Base-by-base conservation (phyloP, 2,113 vertebrate genomes). In the Megaceryle torquata region DNA sequence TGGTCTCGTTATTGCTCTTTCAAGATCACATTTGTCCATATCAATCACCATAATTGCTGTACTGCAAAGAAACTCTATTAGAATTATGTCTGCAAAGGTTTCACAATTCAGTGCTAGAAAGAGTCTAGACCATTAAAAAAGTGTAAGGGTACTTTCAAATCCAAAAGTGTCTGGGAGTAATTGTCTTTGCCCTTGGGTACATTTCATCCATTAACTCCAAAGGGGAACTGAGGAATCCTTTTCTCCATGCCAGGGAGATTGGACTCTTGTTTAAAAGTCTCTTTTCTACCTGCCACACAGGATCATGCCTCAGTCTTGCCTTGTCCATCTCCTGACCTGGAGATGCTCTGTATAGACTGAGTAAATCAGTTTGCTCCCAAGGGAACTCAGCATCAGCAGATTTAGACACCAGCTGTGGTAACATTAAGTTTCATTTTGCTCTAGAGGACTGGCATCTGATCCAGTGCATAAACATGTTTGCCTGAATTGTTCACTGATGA, bases 11-110 rank as follows among this genome's bases (percentile, higher is more conserved):
- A 93, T 83, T 86, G 72, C 77, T 84, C 80, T 94, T 95, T 88
- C 82, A 94, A 82, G 78, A 74, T 86, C 81, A 65, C 85, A 39
- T 95, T 77, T 93, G 75, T 78, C 88, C 82, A 6, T 95, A 90
- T 89, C 28, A 87, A 94, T 94, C 68, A 89, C 19, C 43, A 3
- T 91, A 91, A 96, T 59, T 83, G 91, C 76, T 61, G 84, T 56
- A 33, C 72, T 54, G 20, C 63, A 78, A 92, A 71, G 88, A 83
- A 88, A 88, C 31, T 37, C 78, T 72, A 6, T 44, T 74, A 70
- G 88, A 94, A 64, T 77, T 64, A 74, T 7, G 29, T 37, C 86
- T 83, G 76, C 91, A 83, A 77, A 74, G 71, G 70, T 91, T 92
- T 94, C 86, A 91, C 64, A 71, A 33, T 21, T 81, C 69, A 29